Evolutionary conservation across 64 coral and sea anemone species (phyloP), one percentile per base, ranked within the genome.

Genomic region (Orbicella faveolata): DNA sequence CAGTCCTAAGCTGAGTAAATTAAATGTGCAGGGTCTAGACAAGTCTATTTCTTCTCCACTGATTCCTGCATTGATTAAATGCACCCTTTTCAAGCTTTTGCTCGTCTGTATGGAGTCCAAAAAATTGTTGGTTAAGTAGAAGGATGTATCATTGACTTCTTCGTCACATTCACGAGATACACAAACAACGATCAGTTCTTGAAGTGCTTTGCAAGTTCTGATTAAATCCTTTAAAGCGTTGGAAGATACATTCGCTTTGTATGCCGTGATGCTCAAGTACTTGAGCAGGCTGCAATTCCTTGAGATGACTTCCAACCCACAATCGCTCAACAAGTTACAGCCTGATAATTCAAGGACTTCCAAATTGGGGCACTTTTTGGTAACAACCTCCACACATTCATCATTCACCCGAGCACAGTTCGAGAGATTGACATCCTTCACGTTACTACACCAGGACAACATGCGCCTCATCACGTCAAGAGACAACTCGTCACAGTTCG

Each of bases 311-410:
- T 30, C 19, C 57, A 96, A 12, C 37, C 90, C 94, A 23, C 34
- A 16, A 55, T 96, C 81, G 30, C 51, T 87, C 36, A 93, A 21
- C 7, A 55, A 79, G 19, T 68, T 64, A 51, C 89, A 88, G 12
- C 81, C 81, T 70, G 44, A 52, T 52, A 96, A 23, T 41, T 87
- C 77, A 16, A 96, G 84, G 26, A 87, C 57, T 69, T 72, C 21
- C 14, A 96, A 73, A 89, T n/a, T n/a, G 1, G 81, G 88, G 44
- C 94, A 96, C 34, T 78, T 80, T 17, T 76, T 73, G 35, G 87
- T 76, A 67, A 96, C 87, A 59, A 90, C 8, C 86, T 85, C 88
- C 14, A 96, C n/a, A 21, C 94, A 93, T 18, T 23, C 16, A 80
- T 93, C 87, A 73, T 93, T 76, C 37, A 96, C 63, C 54, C 62